These are phyloP conservation scores for Tricholaema leucomelas DNA, from an alignment of 2,113 vertebrate species.

Conservation along the genomic window DNA sequence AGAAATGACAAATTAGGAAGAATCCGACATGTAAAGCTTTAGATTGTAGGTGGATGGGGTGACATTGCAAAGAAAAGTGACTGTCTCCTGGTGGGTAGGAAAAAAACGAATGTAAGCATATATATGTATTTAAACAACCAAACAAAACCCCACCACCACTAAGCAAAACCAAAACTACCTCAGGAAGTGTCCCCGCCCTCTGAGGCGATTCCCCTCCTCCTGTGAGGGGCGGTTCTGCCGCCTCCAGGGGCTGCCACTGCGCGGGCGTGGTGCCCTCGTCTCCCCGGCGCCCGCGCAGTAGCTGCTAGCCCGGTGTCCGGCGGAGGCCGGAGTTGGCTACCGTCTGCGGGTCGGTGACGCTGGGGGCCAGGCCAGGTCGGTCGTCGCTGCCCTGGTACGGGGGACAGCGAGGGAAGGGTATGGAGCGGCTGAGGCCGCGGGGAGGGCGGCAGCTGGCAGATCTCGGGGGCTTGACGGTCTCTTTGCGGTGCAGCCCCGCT, in stretches of 20 bases:
- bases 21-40: neutral
- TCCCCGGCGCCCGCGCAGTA: neutral
- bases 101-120: neutral
- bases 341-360: neutral
- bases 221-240: neutral
- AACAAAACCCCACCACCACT: too few species aligned
- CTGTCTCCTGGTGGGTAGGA: neutral
- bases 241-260: neutral
- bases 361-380: too few species aligned
- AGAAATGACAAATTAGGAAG: neutral
- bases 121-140: too few species aligned
- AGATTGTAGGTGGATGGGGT: neutral
- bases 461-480: neutral
- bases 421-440: too few species aligned
- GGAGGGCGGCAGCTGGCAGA: neutral
- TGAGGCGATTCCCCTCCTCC: accelerated
- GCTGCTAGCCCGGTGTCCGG: neutral
- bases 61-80: neutral
- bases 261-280: neutral
- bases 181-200: neutral
- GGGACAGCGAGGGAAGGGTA: neutral
- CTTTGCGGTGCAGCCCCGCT: neutral
- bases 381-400: neutral
- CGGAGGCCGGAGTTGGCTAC: neutral
- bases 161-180: too few species aligned